phyloP scores from a whole-genome alignment of 2,113 vertebrate genomes.

The Ptyas mucosa region DNA sequence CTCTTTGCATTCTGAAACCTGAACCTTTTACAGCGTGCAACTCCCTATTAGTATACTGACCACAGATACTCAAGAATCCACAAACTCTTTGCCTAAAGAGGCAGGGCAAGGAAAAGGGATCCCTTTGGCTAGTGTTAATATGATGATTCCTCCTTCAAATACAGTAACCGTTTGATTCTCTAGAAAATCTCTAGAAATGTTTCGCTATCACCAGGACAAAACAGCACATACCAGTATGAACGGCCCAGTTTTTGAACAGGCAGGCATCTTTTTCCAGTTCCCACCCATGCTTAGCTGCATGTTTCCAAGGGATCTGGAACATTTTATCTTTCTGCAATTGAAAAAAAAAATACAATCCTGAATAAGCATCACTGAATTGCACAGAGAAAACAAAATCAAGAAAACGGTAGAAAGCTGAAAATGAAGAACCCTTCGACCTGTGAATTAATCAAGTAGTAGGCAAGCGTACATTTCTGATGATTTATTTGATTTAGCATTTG shows the following conservation, averaged over 20 bases:
- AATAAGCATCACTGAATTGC: not conserved
- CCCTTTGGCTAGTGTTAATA: not conserved
- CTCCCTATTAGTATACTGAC: not conserved
- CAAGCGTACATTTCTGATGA: not conserved
- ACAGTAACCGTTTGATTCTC: not conserved
- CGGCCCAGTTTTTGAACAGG: constrained; percentile 91
- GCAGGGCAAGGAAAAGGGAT: not conserved
- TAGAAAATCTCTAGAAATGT: not conserved
- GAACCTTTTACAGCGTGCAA: not conserved
- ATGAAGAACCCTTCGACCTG: not conserved
- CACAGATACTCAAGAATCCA: not conserved
- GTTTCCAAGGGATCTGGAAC: constrained; percentile 97
- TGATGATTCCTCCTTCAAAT: not conserved
- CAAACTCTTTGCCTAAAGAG: not conserved
- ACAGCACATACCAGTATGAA: constrained; percentile 86
- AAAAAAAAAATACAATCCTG: not conserved
- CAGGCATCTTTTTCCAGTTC: constrained; percentile 90
- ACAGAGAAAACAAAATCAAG: not conserved
- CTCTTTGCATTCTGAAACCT: not conserved
- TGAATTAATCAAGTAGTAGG: not conserved
- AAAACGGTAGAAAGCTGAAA: not conserved
- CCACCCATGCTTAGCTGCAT: constrained; percentile 94
- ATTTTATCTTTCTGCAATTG: constrained; percentile 79
- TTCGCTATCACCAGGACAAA: not conserved
- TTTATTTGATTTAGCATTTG: not conserved